These are phyloP conservation scores for Dasypogon diadema DNA, from an alignment of 2,888 invertebrate genomes.

Conservation along the genomic window DNA sequence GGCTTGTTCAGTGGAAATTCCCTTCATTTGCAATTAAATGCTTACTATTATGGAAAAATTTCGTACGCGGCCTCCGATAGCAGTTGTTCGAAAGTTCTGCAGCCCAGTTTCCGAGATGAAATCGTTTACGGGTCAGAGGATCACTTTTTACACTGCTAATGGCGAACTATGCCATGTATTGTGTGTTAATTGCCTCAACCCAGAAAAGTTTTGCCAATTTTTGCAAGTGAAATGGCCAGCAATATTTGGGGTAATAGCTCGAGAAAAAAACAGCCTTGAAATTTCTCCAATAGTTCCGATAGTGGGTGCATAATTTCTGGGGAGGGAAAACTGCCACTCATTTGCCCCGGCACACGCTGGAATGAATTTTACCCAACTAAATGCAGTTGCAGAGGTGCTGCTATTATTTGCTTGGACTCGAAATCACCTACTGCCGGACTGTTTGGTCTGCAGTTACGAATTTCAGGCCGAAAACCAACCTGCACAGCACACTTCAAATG, in stretches of 20 bases:
- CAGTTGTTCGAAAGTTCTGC: neutral
- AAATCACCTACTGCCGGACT: too few relatives aligned
- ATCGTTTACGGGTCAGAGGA: slow-evolving; percentile 31
- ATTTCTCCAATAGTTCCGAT: too few relatives aligned
- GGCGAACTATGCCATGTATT: slow-evolving; percentile 21
- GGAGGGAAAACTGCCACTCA: too few relatives aligned
- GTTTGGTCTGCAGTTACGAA: too few relatives aligned
- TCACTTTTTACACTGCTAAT: slow-evolving; percentile 8
- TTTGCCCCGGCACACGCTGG: too few relatives aligned
- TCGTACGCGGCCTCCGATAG: neutral
- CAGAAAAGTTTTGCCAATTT: slow-evolving; percentile 25
- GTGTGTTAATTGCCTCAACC: slow-evolving; percentile 37
- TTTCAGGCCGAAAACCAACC: too few relatives aligned
- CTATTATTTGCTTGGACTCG: too few relatives aligned
- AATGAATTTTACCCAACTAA: too few relatives aligned
- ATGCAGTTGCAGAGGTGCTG: too few relatives aligned
- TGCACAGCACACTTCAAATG: too few relatives aligned
- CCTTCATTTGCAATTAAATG: neutral
- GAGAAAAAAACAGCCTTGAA: slow-evolving; percentile 10
- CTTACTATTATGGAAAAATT: neutral
- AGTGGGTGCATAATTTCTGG: too few relatives aligned
- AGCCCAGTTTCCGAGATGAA: neutral
- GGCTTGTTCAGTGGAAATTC: neutral
- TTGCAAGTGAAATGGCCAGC: neutral
- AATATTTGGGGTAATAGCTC: neutral